Evolutionary conservation across 2,888 invertebrate species (phyloP).

Genomic region (Pteria penguin): DNA sequence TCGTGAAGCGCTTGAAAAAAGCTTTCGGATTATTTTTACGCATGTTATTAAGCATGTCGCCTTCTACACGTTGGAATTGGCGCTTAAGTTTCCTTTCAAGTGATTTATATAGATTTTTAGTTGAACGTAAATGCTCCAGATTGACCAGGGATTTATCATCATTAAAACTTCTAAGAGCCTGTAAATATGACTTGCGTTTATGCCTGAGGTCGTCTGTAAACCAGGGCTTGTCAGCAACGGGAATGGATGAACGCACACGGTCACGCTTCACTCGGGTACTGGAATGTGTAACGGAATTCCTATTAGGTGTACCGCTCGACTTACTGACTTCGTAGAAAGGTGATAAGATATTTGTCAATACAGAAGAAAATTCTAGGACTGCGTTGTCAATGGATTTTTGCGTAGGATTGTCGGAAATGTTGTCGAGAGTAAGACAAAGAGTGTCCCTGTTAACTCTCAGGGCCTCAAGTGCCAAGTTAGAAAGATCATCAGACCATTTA

Average conservation of each 20-base stretch:
- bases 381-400: not conserved
- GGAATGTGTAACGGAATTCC: not conserved
- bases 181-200: not conserved
- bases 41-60: not conserved
- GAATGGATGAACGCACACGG: not conserved
- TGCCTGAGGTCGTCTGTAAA: not conserved
- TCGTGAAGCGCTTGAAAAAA: conserved; percentile 3
- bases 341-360: not conserved
- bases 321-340: not conserved
- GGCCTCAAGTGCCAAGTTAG: too few species aligned
- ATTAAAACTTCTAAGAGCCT: conserved; percentile 7
- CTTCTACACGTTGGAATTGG: too few species aligned
- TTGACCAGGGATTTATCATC: conserved; percentile 3
- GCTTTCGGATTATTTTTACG: conserved; percentile 4
- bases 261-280: not conserved
- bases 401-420: not conserved
- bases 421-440: too few species aligned
- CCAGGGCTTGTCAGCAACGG: conserved; percentile 3
- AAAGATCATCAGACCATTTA: not conserved
- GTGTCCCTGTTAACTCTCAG: too few species aligned
- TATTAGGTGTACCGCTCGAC: not conserved
- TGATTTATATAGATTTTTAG: not conserved
- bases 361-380: not conserved
- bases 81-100: too few species aligned
- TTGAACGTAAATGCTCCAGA: not conserved